A percentile compares a stretch with the other conserved stretches of the same genome.
Conservation (phyloP, 2,797 vertebrate genomes). For the Nannoperca australis region DNA sequence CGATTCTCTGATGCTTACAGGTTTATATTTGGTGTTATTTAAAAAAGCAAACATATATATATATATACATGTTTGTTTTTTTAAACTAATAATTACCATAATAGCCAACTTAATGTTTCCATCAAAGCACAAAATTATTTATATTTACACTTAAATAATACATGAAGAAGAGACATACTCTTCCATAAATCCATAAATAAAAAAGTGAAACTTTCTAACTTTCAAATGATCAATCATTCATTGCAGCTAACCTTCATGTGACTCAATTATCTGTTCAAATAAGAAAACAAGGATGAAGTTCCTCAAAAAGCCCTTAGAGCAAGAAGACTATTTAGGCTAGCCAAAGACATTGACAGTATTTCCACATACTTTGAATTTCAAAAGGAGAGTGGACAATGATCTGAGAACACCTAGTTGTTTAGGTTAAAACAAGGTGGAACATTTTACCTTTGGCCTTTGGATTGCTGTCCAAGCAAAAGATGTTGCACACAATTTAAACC, state of each 20-base stretch:
- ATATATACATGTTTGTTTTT: not conserved
- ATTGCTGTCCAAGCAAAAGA: constrained; percentile 13
- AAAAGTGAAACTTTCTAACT: constrained; percentile 5
- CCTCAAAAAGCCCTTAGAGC: not conserved
- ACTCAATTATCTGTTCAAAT: not conserved
- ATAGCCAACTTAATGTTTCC: not conserved
- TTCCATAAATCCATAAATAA: not conserved
- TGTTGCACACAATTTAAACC: not conserved
- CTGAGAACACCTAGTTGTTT: constrained; percentile 26
- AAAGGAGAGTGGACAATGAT: constrained; percentile 6
- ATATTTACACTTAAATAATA: not conserved
- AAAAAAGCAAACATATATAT: not conserved
- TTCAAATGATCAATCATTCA: not conserved
- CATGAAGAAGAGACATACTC: not conserved
- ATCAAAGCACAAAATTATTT: not conserved
- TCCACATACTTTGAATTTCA: constrained; percentile 30
- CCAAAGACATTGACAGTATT: constrained; percentile 24
- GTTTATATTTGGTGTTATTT: not conserved
- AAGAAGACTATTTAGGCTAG: not conserved
- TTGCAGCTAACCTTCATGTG: not conserved
- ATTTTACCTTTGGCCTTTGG: constrained; percentile 59
- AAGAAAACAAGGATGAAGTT: not conserved
- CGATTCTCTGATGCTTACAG: not conserved
- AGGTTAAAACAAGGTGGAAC: constrained; percentile 44
- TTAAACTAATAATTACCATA: not conserved